Percentiles rank a stretch among this genome's conserved stretches.
These are phyloP conservation scores for Chaetura pelagica DNA, from an alignment of 2,113 vertebrate genomes.

Conservation along the genomic window DNA sequence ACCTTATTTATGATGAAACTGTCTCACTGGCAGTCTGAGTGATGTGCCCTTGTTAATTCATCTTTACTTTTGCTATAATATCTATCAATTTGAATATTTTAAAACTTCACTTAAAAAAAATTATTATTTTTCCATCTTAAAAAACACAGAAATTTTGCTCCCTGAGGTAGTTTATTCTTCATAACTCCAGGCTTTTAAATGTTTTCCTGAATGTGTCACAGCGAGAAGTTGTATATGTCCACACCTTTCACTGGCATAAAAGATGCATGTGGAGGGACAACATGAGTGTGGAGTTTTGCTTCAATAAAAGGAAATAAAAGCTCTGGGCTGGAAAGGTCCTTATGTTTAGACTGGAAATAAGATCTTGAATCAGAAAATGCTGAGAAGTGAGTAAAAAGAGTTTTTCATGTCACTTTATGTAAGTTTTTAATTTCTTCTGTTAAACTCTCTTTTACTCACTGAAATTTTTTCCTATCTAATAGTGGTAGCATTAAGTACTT, in stretches of 20 bases:
- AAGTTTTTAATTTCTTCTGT: neutral
- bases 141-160: neutral
- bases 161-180: neutral
- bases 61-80: neutral
- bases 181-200: neutral
- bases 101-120: fast-evolving
- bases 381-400: neutral
- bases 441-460: neutral
- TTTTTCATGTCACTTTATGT: neutral
- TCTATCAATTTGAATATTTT: neutral
- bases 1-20: neutral
- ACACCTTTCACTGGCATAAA: neutral
- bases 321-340: neutral
- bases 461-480: neutral
- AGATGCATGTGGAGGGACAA: neutral
- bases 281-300: neutral
- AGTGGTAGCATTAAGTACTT: neutral
- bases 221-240: neutral
- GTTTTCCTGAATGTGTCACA: neutral
- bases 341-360: neutral
- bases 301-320: neutral
- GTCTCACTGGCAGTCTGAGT: neutral
- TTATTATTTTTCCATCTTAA: neutral
- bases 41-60: neutral
- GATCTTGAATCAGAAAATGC: neutral